phyloP scores from a whole-genome alignment of 2,888 invertebrate genomes.

The Eumacrocentrus americanus region DNA sequence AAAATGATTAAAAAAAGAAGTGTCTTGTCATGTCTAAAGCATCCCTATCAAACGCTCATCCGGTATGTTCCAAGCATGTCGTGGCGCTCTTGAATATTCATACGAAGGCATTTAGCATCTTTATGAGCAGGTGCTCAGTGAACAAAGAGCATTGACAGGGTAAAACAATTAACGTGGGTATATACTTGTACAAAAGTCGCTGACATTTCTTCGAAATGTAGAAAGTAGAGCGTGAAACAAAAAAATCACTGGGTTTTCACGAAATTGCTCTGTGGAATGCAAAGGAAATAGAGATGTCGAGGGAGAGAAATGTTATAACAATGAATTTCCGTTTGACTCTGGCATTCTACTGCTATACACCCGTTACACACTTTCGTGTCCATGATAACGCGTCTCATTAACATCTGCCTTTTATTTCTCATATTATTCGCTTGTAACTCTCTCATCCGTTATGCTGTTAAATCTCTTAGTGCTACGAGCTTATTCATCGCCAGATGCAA shows the following conservation, averaged over 20 bases:
- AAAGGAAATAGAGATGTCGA: slow-evolving; percentile 20
- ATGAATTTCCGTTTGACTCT: slow-evolving; percentile 34
- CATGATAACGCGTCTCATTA: slow-evolving; percentile 24
- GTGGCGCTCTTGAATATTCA: slow-evolving; percentile 18
- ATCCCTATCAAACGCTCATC: neutral
- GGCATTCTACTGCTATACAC: neutral
- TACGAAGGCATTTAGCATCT: slow-evolving; percentile 12
- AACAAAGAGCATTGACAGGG: slow-evolving; percentile 33
- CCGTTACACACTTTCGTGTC: slow-evolving; percentile 8
- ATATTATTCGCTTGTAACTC: neutral
- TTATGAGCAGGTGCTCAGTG: slow-evolving; percentile 9
- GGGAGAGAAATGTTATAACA: slow-evolving; percentile 32
- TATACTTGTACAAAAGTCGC: no score
- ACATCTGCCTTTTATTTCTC: slow-evolving; percentile 13
- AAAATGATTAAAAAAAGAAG: no score
- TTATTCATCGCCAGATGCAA: slow-evolving; percentile 2
- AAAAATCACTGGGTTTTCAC: neutral
- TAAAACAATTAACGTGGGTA: slow-evolving; percentile 35
- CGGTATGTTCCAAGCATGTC: slow-evolving; percentile 3
- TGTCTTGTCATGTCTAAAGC: neutral
- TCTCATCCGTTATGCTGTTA: slow-evolving; percentile 17
- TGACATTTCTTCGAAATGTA: slow-evolving; percentile 11
- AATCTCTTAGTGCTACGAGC: neutral
- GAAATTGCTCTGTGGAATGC: slow-evolving; percentile 20
- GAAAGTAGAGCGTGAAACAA: slow-evolving; percentile 27